phyloP scores from a whole-genome alignment of 2,888 invertebrate species.

The Chydorus sphaericus region DNA sequence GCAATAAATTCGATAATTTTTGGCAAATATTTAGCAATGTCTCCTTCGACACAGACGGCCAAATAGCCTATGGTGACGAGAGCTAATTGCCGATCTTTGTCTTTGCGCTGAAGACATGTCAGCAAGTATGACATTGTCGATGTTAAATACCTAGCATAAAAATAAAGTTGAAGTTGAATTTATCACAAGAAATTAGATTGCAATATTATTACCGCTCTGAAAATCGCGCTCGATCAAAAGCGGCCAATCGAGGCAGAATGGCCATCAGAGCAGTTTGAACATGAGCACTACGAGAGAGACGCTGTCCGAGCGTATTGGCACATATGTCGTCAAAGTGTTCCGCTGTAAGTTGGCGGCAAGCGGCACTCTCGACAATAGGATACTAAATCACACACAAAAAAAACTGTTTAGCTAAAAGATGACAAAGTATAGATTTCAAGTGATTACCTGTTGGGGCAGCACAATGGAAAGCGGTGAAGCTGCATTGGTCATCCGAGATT shows the following conservation, averaged over 20 bases:
- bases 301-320: conserved; percentile 60
- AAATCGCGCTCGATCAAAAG: conserved; percentile 42
- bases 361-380: conserved; percentile 65
- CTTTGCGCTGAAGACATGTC: conserved; percentile 56
- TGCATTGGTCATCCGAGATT: not conserved
- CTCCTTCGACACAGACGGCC: conserved; percentile 70
- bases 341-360: conserved; percentile 63
- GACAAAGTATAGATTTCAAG: not conserved
- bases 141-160: conserved; percentile 40
- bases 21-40: conserved; percentile 62
- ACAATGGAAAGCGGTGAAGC: not conserved
- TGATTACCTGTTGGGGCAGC: not conserved
- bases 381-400: conserved; percentile 16
- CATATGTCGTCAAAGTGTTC: conserved; percentile 73
- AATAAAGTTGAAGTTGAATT: not conserved
- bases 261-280: conserved; percentile 76
- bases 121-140: conserved; percentile 64
- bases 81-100: conserved; percentile 71
- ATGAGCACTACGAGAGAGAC: conserved; percentile 52
- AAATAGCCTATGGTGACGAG: conserved; percentile 82
- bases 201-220: conserved; percentile 12
- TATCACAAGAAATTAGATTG: not conserved
- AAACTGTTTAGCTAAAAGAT: not conserved
- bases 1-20: conserved; percentile 74
- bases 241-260: conserved; percentile 78